Conservation (phyloP, 2,113 vertebrate species). For the Pithys albifrons region DNA sequence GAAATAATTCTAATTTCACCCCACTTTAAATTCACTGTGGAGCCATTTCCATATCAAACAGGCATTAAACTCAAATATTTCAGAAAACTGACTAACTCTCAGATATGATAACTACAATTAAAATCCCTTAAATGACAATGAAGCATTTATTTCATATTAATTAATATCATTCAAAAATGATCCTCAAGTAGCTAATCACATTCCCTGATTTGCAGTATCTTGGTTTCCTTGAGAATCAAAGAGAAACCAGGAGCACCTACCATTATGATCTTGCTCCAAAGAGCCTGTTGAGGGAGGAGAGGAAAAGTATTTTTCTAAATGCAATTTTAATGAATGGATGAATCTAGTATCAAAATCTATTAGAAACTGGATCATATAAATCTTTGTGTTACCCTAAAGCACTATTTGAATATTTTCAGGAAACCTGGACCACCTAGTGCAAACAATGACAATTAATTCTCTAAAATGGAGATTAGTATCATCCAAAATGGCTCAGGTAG, state of each 20-base stretch:
- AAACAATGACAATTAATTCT: neutral
- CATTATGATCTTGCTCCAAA: neutral
- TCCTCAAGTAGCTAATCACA: neutral
- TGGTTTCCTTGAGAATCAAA: neutral
- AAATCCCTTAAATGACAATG: neutral
- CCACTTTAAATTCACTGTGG: neutral
- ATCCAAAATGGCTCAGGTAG: neutral
- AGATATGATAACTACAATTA: neutral
- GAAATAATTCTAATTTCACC: neutral
- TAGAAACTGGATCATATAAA: fast-evolving
- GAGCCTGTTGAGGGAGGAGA: neutral
- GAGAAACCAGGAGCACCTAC: neutral
- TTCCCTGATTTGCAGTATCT: neutral
- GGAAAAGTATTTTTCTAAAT: neutral
- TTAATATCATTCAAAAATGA: neutral
- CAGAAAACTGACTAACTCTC: neutral
- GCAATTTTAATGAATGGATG: neutral
- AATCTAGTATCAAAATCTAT: neutral
- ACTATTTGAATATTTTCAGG: neutral
- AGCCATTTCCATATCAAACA: neutral
- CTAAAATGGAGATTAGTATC: neutral
- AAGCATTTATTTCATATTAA: neutral
- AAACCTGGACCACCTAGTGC: neutral
- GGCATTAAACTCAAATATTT: neutral
- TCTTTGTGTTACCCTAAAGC: neutral